A percentile compares a stretch with the other conserved stretches of the same genome.
Conservation (phyloP, 2,797 vertebrate species). For the Danio kyathit region DNA sequence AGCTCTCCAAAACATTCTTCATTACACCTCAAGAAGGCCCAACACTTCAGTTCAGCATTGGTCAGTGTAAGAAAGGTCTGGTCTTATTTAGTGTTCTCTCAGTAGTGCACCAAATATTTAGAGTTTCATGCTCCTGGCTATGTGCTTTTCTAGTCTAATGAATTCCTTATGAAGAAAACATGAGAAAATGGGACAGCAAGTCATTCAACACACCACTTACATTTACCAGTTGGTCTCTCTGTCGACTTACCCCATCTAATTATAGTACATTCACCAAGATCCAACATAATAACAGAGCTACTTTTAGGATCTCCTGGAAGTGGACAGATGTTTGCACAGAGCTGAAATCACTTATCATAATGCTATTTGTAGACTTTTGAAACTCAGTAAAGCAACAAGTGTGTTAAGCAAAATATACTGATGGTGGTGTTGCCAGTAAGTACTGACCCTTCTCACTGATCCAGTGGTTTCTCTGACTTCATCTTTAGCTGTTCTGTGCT, state of each 20-base stretch:
- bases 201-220: slow-evolving; percentile 40
- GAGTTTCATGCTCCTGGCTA: slow-evolving; percentile 53
- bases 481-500: not conserved
- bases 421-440: slow-evolving; percentile 14
- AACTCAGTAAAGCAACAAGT: slow-evolving; percentile 9
- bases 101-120: slow-evolving; percentile 42
- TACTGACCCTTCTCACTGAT: slow-evolving; percentile 8
- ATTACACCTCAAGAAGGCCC: slow-evolving; percentile 15
- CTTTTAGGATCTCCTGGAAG: slow-evolving; percentile 61
- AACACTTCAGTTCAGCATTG: slow-evolving; percentile 24
- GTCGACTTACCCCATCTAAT: slow-evolving; percentile 26
- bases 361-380: slow-evolving; percentile 18
- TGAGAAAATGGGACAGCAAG: slow-evolving; percentile 12
- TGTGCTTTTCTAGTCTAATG: slow-evolving; percentile 61
- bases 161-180: slow-evolving; percentile 61
- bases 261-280: slow-evolving; percentile 21
- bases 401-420: slow-evolving; percentile 2
- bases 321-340: not conserved
- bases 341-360: not conserved
- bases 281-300: slow-evolving; percentile 58
- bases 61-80: slow-evolving; percentile 49
- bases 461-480: not conserved
- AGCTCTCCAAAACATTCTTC: slow-evolving; percentile 22
- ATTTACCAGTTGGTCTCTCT: slow-evolving; percentile 29
- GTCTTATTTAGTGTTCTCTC: slow-evolving; percentile 53